These are phyloP conservation scores for Heliconius charithonia DNA, from an alignment of 2,888 invertebrate genomes.

Conservation along the genomic window DNA sequence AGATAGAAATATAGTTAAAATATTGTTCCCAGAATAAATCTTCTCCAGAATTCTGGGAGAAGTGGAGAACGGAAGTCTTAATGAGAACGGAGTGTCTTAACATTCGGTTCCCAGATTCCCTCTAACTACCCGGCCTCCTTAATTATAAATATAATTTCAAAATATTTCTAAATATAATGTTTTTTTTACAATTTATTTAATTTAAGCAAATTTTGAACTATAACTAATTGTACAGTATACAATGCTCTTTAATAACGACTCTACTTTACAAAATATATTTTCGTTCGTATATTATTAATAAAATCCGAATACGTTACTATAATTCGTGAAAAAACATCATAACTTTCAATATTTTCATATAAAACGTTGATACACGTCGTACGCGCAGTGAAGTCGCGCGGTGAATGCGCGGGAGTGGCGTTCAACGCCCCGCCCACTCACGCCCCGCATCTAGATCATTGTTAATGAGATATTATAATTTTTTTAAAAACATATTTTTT, in stretches of 20 bases:
- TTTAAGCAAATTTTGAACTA: not conserved
- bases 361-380: conserved; percentile 39
- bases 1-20: not conserved
- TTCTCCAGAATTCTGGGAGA: too few relatives aligned
- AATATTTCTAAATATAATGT: not conserved
- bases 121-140: too few relatives aligned
- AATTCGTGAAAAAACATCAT: not conserved
- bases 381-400: conserved; percentile 39
- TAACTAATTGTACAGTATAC: not conserved
- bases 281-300: not conserved
- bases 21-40: too few relatives aligned
- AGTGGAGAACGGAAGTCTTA: too few relatives aligned
- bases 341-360: not conserved
- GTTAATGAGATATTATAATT: not conserved
- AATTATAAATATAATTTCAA: not conserved
- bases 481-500: conserved; percentile 1
- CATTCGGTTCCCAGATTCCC: too few relatives aligned
- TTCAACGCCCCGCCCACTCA: conserved; percentile 62
- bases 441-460: conserved; percentile 74
- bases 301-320: not conserved
- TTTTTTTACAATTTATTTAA: not conserved
- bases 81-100: too few relatives aligned
- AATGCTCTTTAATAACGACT: not conserved
- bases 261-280: not conserved
- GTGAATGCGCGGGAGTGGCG: conserved; percentile 68